Base-by-base conservation (phyloP, 2,888 invertebrate genomes). In the Barypeithes pellucidus region DNA sequence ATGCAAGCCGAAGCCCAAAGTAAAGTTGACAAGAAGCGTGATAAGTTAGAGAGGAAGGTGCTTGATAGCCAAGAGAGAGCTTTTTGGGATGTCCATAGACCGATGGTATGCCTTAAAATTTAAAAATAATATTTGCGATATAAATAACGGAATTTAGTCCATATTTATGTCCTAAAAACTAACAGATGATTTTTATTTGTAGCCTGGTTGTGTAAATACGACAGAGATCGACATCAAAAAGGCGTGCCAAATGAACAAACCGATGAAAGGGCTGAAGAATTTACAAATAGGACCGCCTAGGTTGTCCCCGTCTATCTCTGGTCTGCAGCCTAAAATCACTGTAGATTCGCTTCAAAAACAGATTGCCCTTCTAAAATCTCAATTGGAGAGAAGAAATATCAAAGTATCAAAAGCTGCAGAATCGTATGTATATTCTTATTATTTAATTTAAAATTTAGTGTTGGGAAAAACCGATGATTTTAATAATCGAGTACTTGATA, bases 51-150 rank as follows among this genome's bases (percentile, higher is more conserved):
- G 85, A 89, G 99, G 54, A 99, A 99, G 86, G 98, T 99, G 9
- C 87, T 99, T 72, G 99, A 99, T 86, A 98, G 98, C 81, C 99
- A 99, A 86, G 99, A 99, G 86, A 88, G 99, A 79, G 99, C 99
- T 0, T 99, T 99, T 87, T 99, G 99, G 99, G 99, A 99, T 87
- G 98, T 99, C 0, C 99, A 99, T 86, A 90, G 99, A 82, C 99
- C 99, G 9, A 97, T 98, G 93, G 96, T 96, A 85, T 88, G 88
- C 43, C 7, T n/a, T 29, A 29, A 29, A 29, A 29, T 29, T n/a
- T n/a, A n/a, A n/a, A n/a, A n/a, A n/a, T n/a, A n/a, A 7, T 29
- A 8, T 29, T 29, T 2, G 29, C 7, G 7, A 29, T 5, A 29
- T 29, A 8, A 3, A 24, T 3, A 24, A 24, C 2, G 5, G 5